Evolutionary conservation across 2,888 invertebrate genomes (phyloP), one percentile per base, ranked within the genome.

Genomic region (Ophioninae sp.): DNA sequence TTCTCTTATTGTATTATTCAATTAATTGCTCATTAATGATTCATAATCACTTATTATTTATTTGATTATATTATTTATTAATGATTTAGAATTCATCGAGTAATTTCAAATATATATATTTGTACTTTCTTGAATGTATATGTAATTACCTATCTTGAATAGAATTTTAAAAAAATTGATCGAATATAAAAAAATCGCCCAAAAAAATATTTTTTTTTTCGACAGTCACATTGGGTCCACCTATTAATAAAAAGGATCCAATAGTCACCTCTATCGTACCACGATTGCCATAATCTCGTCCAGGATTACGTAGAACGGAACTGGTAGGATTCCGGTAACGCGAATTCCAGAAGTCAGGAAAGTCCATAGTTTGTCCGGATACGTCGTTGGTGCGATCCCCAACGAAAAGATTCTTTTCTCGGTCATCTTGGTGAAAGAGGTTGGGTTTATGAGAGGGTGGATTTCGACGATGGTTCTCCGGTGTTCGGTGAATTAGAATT

Each of bases 301-400:
- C 61, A 20, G 39, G 44, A 17, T 71, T 71, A 56, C 69, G 69
- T 41, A 78, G 51, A 23, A 72, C 51, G 71, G 75, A 67, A 17
- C 23, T 72, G n/a, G 79, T 17, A 22, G 79, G 75, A 39, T 72
- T 72, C 20, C 81, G 61, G 20, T 79, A 84, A 56, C 68, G 71
- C 9, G 79, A 51, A 58, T 72, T 72, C 84, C 84, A 84, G 61
- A 81, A 69, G 17, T 84, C 59, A 10, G 78, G 63, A 64, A 82
- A 10, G 8, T 63, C 81, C 67, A 84, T 72, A 7, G 78, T 30
- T 10, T 81, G 81, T 39, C 74, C 61, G 2, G 81, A 75, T 58
- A 56, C 41, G 9, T 76, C 75, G 39, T 79, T 72, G 2, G 64
- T 41, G 17, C 59, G 79, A 75, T 81, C 72, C 7, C 44, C 58